Evolutionary conservation across 2,113 vertebrate species (phyloP).

Genomic region (Pseudonaja textilis): DNA sequence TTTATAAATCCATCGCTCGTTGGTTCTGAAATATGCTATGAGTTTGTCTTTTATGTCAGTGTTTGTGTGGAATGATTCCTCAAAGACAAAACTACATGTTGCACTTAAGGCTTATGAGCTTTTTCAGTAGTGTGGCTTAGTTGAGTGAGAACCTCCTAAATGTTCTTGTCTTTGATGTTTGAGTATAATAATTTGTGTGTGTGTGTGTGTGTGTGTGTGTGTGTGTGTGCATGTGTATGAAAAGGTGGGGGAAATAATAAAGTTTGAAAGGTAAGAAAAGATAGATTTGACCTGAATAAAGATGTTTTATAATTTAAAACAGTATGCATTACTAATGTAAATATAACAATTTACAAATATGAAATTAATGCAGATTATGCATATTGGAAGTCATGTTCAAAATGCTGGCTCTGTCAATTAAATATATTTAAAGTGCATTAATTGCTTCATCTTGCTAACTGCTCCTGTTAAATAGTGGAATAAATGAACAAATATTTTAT

Average conservation of each 20-base stretch:
- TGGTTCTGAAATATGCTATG: conserved; percentile 74
- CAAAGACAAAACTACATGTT: conserved; percentile 29
- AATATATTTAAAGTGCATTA: conserved; percentile 47
- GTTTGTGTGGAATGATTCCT: conserved; percentile 61
- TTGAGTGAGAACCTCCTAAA: conserved; percentile 9
- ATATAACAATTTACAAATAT: conserved; percentile 55
- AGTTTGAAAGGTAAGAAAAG: background rate
- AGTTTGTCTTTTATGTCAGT: conserved; percentile 72
- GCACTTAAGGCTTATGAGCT: conserved; percentile 19
- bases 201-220: rapidly evolving
- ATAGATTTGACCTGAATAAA: conserved; percentile 46
- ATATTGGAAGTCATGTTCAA: background rate
- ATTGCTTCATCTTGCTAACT: conserved; percentile 40
- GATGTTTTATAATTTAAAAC: conserved; percentile 33
- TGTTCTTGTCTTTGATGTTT: conserved; percentile 20
- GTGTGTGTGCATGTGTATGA: background rate
- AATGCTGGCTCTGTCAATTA: conserved; percentile 12
- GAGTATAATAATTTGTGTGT: conserved; percentile 14
- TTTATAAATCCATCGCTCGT: conserved; percentile 80
- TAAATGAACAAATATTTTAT: conserved; percentile 57
- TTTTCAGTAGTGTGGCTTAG: conserved; percentile 22
- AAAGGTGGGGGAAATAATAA: conserved; percentile 11
- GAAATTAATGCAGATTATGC: conserved; percentile 47
- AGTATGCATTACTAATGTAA: conserved; percentile 32
- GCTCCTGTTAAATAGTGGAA: conserved; percentile 50